A percentile compares a stretch with the other conserved stretches of the same genome.
Conservation (phyloP, 2,113 vertebrate species). For the Lontra canadensis region DNA sequence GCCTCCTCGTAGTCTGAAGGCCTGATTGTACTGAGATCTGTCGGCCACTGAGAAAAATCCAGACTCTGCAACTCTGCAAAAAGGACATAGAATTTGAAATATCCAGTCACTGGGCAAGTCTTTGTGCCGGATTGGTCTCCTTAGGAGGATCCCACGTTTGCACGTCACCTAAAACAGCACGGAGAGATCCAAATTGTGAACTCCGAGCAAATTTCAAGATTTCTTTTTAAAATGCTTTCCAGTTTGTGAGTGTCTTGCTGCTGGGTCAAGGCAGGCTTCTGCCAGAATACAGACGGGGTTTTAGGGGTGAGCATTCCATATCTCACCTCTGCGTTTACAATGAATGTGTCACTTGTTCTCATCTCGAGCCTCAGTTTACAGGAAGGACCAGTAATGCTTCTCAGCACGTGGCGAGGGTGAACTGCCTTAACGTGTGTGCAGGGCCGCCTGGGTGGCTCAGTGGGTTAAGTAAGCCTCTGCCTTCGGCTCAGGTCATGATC, state of each 20-base stretch:
- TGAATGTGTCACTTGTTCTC: background rate
- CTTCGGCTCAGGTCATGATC: too few relatives aligned
- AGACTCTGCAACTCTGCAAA: background rate
- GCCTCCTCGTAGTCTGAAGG: background rate
- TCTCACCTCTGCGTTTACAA: background rate
- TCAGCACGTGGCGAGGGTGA: background rate
- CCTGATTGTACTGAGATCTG: background rate
- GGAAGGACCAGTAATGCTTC: background rate
- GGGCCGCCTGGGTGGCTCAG: too few relatives aligned
- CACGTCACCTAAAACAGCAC: background rate
- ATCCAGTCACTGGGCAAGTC: background rate
- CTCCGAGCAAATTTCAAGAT: background rate
- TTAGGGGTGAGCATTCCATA: background rate
- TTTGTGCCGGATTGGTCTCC: background rate
- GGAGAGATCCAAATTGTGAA: background rate
- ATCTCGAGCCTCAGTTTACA: constrained; percentile 20
- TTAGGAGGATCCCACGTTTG: background rate
- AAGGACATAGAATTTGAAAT: background rate
- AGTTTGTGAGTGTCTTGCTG: background rate
- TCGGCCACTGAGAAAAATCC: background rate
- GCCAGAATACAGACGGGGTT: background rate
- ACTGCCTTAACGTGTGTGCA: background rate
- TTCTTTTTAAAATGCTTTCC: background rate
- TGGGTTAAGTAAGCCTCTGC: too few relatives aligned
- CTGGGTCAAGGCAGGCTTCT: background rate